Evolutionary conservation across 1,140 invertebrate genomes (phyloP).

Genomic region (Protaetia brevitarsis): DNA sequence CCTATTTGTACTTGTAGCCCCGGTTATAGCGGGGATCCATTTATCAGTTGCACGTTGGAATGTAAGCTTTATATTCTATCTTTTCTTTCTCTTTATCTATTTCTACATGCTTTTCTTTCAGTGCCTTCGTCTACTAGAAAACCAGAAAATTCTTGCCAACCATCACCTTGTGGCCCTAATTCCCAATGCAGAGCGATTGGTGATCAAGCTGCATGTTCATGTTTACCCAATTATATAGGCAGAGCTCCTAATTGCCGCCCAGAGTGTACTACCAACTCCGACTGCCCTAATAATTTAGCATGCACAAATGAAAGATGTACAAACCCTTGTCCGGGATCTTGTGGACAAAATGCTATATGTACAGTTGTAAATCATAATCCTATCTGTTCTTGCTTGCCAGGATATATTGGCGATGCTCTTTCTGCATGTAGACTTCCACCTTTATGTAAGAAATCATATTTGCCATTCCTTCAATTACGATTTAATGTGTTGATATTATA

Average conservation of each 20-base stretch:
- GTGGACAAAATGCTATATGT: conserved; percentile 71
- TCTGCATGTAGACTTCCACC: conserved; percentile 56
- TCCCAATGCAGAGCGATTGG: conserved; percentile 71
- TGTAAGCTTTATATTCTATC: conserved; percentile 50
- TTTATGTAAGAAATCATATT: conserved; percentile 46
- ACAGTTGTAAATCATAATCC: conserved; percentile 74
- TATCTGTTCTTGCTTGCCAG: conserved; percentile 65
- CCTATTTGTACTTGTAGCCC: conserved; percentile 74
- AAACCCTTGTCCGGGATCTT: conserved; percentile 75
- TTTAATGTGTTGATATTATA: background rate
- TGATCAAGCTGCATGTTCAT: conserved; percentile 70
- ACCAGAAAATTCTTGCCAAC: conserved; percentile 61
- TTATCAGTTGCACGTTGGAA: conserved; percentile 63
- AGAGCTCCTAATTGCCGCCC: conserved; percentile 76
- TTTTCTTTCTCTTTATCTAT: background rate
- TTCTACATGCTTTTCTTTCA: conserved; percentile 33
- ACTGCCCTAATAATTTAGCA: conserved; percentile 70
- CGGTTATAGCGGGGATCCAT: conserved; percentile 77
- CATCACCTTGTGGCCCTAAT: conserved; percentile 75
- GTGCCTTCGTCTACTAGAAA: conserved; percentile 42
- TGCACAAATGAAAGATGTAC: conserved; percentile 76
- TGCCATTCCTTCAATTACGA: background rate
- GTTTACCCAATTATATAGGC: conserved; percentile 69
- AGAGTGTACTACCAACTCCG: conserved; percentile 70
- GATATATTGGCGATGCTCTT: conserved; percentile 76